phyloP scores from a whole-genome alignment of 2,797 vertebrate genomes.

The Synanceia verrucosa region DNA sequence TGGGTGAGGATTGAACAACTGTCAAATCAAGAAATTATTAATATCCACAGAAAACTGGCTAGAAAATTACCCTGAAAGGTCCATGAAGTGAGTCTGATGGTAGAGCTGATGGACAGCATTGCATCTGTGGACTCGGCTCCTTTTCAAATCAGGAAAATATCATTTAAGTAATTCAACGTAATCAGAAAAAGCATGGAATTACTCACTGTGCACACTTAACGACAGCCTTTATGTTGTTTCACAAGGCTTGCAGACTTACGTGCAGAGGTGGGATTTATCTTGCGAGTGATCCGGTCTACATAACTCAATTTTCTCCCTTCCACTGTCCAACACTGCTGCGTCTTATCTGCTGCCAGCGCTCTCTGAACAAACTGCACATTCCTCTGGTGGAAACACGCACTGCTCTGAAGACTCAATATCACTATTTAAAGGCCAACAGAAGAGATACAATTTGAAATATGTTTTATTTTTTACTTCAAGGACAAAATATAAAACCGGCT shows the following conservation, averaged over 20 bases:
- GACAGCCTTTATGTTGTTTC: neutral
- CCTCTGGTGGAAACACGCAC: neutral
- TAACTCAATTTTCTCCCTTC: neutral
- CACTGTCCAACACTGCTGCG: neutral
- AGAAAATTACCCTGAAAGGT: conserved; percentile 3
- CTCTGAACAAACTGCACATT: neutral
- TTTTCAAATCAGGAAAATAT: neutral
- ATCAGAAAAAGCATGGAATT: neutral
- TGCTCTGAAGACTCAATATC: no score
- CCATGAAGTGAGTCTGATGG: neutral
- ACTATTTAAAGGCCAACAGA: neutral
- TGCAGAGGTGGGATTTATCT: neutral
- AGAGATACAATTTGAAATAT: conserved; percentile 54
- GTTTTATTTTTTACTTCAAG: conserved; percentile 75
- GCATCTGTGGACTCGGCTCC: conserved; percentile 2
- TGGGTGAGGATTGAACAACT: no score
- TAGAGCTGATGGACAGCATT: neutral
- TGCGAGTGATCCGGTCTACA: neutral
- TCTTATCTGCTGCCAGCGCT: conserved; percentile 19
- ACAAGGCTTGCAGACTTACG: neutral
- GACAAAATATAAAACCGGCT: conserved; percentile 81
- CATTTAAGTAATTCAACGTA: neutral
- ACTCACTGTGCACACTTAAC: neutral
- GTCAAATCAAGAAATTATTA: no score
- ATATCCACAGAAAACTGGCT: no score